Evolutionary conservation across 2,113 vertebrate species (phyloP).

Genomic region (Maccullochella peelii): DNA sequence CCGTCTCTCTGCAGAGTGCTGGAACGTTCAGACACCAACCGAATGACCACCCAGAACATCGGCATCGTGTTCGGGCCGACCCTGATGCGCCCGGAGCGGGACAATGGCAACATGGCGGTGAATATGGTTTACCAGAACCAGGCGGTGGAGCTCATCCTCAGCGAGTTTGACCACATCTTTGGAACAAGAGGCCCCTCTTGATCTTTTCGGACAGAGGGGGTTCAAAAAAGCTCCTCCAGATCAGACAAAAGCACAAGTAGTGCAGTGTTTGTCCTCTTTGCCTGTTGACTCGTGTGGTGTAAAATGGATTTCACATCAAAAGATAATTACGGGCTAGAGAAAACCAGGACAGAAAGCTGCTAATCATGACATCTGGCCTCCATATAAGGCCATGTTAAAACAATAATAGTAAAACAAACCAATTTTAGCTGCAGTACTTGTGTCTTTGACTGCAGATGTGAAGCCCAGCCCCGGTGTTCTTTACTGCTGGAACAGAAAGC

Average conservation of each 20-base stretch:
- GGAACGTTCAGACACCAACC: slow-evolving; percentile 85
- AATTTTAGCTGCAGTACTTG: slow-evolving; percentile 69
- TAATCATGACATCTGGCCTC: slow-evolving; percentile 77
- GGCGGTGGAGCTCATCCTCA: slow-evolving; percentile 91
- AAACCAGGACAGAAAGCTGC: slow-evolving; percentile 75
- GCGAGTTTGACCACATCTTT: slow-evolving; percentile 86
- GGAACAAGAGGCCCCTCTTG: slow-evolving; percentile 55
- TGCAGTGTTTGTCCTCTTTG: slow-evolving; percentile 60
- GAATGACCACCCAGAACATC: slow-evolving; percentile 94
- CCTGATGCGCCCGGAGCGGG: slow-evolving; percentile 89
- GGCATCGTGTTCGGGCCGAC: slow-evolving; percentile 96
- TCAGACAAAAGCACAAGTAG: slow-evolving; percentile 65
- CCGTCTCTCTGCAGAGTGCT: slow-evolving; percentile 84
- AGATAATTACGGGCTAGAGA: slow-evolving; percentile 73
- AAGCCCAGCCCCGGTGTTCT: slow-evolving; percentile 47
- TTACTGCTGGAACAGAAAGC: slow-evolving; percentile 33
- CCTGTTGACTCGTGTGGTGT: slow-evolving; percentile 67
- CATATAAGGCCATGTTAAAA: slow-evolving; percentile 75
- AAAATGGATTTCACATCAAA: slow-evolving; percentile 78
- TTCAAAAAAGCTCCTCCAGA: slow-evolving; percentile 20
- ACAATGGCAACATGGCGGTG: slow-evolving; percentile 87
- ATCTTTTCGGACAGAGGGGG: slow-evolving; percentile 53
- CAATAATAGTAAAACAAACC: slow-evolving; percentile 77
- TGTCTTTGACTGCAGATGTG: slow-evolving; percentile 70
- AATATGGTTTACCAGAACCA: slow-evolving; percentile 90